Conservation (phyloP, 2,797 vertebrate genomes). For the Phoebastria nigripes region DNA sequence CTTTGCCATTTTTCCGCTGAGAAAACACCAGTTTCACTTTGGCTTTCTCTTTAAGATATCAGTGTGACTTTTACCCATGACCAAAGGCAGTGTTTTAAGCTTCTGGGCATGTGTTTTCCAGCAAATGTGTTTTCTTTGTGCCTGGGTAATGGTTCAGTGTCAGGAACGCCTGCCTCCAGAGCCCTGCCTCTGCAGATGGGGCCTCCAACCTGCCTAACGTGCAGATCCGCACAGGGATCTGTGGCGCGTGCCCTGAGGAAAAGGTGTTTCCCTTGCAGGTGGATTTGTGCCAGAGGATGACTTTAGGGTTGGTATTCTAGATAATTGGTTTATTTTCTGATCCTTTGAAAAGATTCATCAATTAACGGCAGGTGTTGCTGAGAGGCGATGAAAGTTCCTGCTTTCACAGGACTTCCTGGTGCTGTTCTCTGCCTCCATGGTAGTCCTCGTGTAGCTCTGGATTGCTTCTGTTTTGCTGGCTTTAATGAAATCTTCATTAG, state of each 20-base stretch:
- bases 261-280: conserved; percentile 11
- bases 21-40: not conserved
- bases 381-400: not conserved
- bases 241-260: not conserved
- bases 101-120: conserved; percentile 9
- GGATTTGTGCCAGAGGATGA: conserved; percentile 20
- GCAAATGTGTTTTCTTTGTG: conserved; percentile 3
- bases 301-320: conserved; percentile 23
- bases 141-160: not conserved
- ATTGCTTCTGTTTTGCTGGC: not conserved
- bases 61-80: not conserved
- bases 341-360: not conserved
- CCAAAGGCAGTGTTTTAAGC: not conserved
- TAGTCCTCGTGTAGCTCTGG: not conserved
- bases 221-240: not conserved
- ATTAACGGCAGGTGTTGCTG: not conserved
- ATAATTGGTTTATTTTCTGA: conserved; percentile 47
- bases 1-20: not conserved
- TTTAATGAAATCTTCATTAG: not conserved
- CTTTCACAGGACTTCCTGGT: not conserved
- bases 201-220: not conserved
- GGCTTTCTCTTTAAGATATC: not conserved
- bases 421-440: not conserved
- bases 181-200: not conserved
- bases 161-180: not conserved